Base-by-base conservation (phyloP, 2,797 vertebrate genomes). In the Prunella strophiata region DNA sequence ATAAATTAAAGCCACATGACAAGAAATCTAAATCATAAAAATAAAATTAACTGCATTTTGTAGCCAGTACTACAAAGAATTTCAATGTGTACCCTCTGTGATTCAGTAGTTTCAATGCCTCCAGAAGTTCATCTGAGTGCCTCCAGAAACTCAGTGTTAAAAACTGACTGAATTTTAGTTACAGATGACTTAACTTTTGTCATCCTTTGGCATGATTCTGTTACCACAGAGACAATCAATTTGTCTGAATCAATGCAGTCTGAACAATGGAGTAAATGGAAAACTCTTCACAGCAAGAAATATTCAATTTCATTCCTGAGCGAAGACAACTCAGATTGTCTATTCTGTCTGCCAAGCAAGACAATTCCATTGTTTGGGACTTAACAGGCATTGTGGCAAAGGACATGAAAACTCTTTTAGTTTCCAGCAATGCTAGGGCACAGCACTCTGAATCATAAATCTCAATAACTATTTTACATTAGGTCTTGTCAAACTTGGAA, bases 271-370 rank as follows among this genome's bases (percentile, higher is more conserved):
- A 79, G 32, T 71, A 91, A 73, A 91, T 71, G 77, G 81, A 91
- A 92, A 95, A 92, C 52, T 88, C 67, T 68, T 93, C 88, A 70
- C 59, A 87, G 90, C 63, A 90, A 95, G 86, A 93, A 92, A 81
- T 59, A 91, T 74, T 59, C 65, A 58, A 73, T 90, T 94, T 90
- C 77, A 89, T 95, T 96, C 80, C 86, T 85, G 77, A 91, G 42
- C 0, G 0, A 79, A 93, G 77, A 94, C 67, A 88, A 45, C 62
- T 48, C 63, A 66, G 59, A 91, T 75, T 3, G 21, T n/a, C 63
- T 83, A 48, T 76, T 86, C 59, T 87, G 51, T 36, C 71, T 85
- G 93, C 83, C 93, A 95, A 84, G 76, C 29, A 94, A 88, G 90
- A 82, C 66, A 90, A 62, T 91, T 86, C 63, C 42, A 95, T 95